Percentiles rank a stretch among this genome's conserved stretches.
These are phyloP conservation scores for Callopanchax toddi DNA, from an alignment of 2,113 vertebrate species.

Conservation along the genomic window DNA sequence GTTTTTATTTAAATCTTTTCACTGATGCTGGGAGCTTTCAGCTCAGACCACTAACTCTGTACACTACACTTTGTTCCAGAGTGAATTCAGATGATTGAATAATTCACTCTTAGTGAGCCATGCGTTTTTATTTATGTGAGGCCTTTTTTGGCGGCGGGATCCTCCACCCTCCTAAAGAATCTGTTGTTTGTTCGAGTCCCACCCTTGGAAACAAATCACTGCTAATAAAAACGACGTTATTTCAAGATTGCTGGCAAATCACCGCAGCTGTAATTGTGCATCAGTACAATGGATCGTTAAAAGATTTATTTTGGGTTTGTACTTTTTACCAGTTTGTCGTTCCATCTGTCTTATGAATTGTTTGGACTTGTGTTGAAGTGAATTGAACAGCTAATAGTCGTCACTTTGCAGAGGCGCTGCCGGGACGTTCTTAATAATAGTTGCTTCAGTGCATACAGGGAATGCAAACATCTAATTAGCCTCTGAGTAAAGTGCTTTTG, in stretches of 20 bases:
- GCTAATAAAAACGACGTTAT: conserved; percentile 25
- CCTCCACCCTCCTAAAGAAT: conserved; percentile 53
- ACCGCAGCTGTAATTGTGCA: neutral
- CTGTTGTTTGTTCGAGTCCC: conserved; percentile 21
- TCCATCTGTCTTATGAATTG: too few relatives aligned
- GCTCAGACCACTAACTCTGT: conserved; percentile 18
- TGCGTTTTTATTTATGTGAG: conserved; percentile 20
- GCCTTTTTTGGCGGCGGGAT: neutral
- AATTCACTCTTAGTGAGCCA: conserved; percentile 37
- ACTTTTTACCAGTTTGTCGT: neutral
- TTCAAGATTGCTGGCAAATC: conserved; percentile 25
- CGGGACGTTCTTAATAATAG: too few relatives aligned
- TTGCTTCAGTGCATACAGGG: too few relatives aligned
- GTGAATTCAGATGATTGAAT: conserved; percentile 49
- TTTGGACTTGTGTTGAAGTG: too few relatives aligned
- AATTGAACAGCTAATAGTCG: too few relatives aligned
- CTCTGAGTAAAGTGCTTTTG: too few relatives aligned
- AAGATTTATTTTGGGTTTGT: conserved; percentile 20
- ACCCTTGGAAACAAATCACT: conserved; percentile 40
- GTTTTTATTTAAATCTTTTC: neutral
- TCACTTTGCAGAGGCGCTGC: too few relatives aligned
- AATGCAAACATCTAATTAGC: too few relatives aligned
- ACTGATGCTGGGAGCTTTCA: conserved; percentile 25
- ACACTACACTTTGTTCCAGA: conserved; percentile 33
- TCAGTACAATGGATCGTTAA: neutral